Evolutionary conservation across 2,888 invertebrate species (phyloP).

Genomic region (Ectemnius lituratus): DNA sequence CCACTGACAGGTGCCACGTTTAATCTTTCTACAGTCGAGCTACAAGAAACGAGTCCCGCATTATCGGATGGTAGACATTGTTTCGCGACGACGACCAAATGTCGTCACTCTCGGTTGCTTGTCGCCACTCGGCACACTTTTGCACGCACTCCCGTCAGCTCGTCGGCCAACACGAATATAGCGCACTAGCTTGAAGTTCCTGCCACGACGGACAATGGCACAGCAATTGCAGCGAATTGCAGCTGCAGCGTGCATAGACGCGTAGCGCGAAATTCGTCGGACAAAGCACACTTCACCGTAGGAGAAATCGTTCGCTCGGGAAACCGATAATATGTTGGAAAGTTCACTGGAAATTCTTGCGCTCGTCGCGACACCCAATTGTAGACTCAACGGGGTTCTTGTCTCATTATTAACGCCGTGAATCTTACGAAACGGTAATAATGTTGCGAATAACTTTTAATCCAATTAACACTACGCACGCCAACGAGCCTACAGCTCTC

Average conservation of each 20-base stretch:
- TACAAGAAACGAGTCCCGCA: constrained; percentile 38
- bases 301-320: too few species aligned
- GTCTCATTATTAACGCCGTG: too few species aligned
- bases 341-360: too few species aligned
- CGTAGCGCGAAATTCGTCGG: background rate
- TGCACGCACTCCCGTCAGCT: background rate
- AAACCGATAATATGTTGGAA: too few species aligned
- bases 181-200: constrained; percentile 51
- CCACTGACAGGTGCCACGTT: constrained; percentile 31
- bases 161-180: constrained; percentile 21
- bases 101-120: background rate
- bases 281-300: background rate
- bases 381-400: too few species aligned
- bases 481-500: too few species aligned
- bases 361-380: too few species aligned
- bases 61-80: constrained; percentile 47
- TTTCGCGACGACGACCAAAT: constrained; percentile 3
- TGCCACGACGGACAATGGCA: constrained; percentile 43
- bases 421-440: too few species aligned
- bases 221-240: constrained; percentile 1
- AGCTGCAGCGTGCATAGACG: too few species aligned
- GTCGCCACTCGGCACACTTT: background rate
- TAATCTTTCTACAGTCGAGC: constrained; percentile 12
- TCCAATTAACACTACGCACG: too few species aligned
- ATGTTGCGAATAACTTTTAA: too few species aligned